Conservation (phyloP, 2,797 vertebrate genomes). For the Chiloscyllium punctatum region DNA sequence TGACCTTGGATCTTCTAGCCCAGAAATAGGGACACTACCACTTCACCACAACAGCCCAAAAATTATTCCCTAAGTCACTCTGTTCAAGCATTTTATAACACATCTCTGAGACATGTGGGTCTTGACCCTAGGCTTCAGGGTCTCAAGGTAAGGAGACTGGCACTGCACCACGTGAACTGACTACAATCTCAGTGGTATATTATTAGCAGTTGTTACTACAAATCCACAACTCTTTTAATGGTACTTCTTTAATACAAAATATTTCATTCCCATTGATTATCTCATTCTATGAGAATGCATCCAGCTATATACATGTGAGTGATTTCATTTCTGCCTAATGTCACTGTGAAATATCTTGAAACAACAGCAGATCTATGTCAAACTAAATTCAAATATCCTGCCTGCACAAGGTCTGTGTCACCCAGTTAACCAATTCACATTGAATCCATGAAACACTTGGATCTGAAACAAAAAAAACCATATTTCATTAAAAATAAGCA, state of each 20-base stretch:
- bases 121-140: no score
- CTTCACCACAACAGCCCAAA: no score
- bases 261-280: neutral
- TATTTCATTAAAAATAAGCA: neutral
- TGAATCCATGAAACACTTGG: neutral
- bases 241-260: neutral
- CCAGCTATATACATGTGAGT: neutral
- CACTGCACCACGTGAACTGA: no score
- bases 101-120: no score
- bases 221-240: neutral
- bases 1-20: no score
- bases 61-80: no score
- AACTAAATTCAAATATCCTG: neutral
- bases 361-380: neutral
- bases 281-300: neutral
- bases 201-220: neutral
- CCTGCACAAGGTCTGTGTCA: neutral
- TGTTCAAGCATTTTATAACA: no score
- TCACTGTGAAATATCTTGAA: neutral
- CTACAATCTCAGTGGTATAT: neutral
- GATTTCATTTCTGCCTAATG: neutral
- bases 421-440: neutral
- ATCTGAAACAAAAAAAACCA: neutral
- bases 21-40: no score
- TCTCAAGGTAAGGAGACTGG: no score